Conservation (phyloP, 2,888 invertebrate species). For the Hymenopus coronatus region DNA sequence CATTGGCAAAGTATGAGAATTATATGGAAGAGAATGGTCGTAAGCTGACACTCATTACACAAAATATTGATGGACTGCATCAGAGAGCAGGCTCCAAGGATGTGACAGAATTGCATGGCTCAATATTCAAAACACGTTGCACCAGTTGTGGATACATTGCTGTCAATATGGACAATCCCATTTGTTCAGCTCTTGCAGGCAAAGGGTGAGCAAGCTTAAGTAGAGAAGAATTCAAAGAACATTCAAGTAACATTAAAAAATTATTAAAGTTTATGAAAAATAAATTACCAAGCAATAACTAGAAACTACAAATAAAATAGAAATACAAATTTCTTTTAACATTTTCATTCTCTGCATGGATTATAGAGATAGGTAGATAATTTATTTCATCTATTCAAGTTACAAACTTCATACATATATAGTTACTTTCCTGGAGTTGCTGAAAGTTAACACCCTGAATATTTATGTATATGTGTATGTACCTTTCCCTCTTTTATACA, state of each 20-base stretch:
- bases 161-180: constrained; percentile 69
- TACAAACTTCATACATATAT: too few species aligned
- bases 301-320: too few species aligned
- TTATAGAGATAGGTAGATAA: too few species aligned
- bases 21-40: constrained; percentile 52
- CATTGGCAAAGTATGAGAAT: constrained; percentile 66
- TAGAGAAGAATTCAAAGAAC: not conserved
- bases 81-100: constrained; percentile 57
- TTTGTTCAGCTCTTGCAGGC: constrained; percentile 68
- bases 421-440: too few species aligned
- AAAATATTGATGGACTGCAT: constrained; percentile 65
- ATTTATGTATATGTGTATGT: too few species aligned
- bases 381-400: too few species aligned
- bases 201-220: constrained; percentile 54
- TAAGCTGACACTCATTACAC: constrained; percentile 56
- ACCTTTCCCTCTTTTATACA: too few species aligned
- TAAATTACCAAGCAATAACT: too few species aligned
- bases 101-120: constrained; percentile 61
- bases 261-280: too few species aligned
- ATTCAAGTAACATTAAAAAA: not conserved
- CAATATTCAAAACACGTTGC: constrained; percentile 67
- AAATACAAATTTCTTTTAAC: too few species aligned
- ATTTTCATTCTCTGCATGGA: too few species aligned
- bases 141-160: constrained; percentile 63
- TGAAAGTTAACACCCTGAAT: too few species aligned